A percentile compares a stretch with the other conserved stretches of the same genome.
Conservation (phyloP, 1,140 invertebrate species). For the Acromyrmex heyeri region DNA sequence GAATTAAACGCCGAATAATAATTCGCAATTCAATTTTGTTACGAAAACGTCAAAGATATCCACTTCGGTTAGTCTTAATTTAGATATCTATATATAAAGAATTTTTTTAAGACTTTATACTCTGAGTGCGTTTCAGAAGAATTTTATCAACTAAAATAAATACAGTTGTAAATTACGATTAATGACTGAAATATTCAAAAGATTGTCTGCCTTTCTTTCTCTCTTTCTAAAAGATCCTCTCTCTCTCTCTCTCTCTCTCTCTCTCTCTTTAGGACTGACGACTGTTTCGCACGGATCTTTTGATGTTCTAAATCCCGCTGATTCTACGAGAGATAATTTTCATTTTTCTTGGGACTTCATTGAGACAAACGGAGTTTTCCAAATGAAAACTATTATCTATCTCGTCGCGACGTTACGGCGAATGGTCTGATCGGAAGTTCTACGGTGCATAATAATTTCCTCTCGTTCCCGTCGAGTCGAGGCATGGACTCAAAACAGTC, state of each 20-base stretch:
- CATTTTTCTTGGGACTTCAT: neutral
- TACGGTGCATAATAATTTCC: constrained; percentile 62
- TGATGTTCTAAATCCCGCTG: neutral
- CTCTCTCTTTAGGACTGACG: neutral
- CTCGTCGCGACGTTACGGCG: constrained; percentile 12
- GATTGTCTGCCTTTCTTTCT: too few relatives aligned
- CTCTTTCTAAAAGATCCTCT: too few relatives aligned
- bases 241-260: neutral
- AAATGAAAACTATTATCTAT: constrained; percentile 15
- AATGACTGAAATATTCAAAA: neutral
- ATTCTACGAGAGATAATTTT: neutral
- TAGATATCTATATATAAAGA: neutral
- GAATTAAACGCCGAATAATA: neutral
- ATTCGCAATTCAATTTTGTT: neutral
- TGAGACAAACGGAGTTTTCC: neutral
- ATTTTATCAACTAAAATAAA: neutral
- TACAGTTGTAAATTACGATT: neutral
- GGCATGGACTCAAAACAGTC: constrained; percentile 20
- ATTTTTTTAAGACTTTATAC: neutral
- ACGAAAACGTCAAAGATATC: neutral
- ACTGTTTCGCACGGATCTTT: neutral
- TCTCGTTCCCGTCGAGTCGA: constrained; percentile 62
- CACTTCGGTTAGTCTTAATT: neutral
- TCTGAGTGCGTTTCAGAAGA: neutral
- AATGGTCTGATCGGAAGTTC: constrained; percentile 32